Evolutionary conservation across 64 coral and sea anemone genomes (phyloP), one percentile per base, ranked within the genome.

Genomic region (Orbicella faveolata): DNA sequence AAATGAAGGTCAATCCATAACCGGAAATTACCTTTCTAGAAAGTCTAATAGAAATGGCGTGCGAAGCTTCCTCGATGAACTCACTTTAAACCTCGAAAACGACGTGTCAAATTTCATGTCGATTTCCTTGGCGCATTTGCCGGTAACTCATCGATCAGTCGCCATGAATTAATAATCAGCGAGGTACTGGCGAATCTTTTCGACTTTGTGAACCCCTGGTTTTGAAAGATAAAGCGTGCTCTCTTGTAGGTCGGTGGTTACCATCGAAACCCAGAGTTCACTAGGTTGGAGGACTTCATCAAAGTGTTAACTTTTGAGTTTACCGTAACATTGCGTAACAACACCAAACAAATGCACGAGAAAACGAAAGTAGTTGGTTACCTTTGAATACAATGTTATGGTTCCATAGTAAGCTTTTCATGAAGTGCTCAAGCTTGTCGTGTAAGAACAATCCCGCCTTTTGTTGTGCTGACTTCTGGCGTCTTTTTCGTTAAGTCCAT

Each of bases 191-290:
- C 34, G 10, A 61, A 19, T 69, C 44, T 68, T 20, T 44, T 23
- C 82, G 82, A 85, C 82, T 85, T 72, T 72, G 37, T n/a, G 64
- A 39, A 48, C 9, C 25, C 10, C 21, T 6, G 17, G 67, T 12
- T 70, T 70, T 26, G 20, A 26, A 11, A 70, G 21, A 6, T 9
- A 70, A 33, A 70, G 67, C 2, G 11, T 7, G n/a, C 9, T 70
- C 30, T 83, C 19, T 12, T 57, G 52, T 57, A 0, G 30, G 13
- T 19, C 65, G 17, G 15, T 85, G 82, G 63, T 85, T 85, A 85
- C 82, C 82, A 85, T 85, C 82, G 82, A 85, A 85, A 85, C 82
- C 63, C 52, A 75, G 33, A 55, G 77, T 52, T 52, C 63, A 68
- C 44, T 63, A 23, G 20, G 64, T 3, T 41, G 36, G 9, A 34